phyloP scores from a whole-genome alignment of 1,140 invertebrate species.

The Bradysia coprophila region DNA sequence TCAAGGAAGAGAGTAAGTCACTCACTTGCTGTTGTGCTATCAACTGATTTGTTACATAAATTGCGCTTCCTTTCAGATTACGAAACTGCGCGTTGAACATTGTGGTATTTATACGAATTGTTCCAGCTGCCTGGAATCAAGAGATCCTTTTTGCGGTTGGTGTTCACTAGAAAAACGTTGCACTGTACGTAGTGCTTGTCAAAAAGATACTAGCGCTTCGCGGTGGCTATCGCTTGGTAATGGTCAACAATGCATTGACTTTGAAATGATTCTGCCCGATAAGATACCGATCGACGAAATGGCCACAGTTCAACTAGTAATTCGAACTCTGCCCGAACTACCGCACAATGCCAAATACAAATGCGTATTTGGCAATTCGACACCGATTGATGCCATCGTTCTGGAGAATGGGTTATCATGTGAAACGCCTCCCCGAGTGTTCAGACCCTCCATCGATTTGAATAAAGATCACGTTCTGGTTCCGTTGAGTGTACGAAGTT shows the following conservation, averaged over 20 bases:
- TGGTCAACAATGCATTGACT: constrained; percentile 88
- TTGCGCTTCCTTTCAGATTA: constrained; percentile 49
- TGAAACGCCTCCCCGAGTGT: constrained; percentile 56
- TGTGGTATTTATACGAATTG: constrained; percentile 81
- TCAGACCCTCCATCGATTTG: constrained; percentile 59
- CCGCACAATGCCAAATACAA: constrained; percentile 81
- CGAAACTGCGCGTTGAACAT: constrained; percentile 81
- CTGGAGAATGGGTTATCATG: constrained; percentile 66
- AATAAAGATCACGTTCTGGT: constrained; percentile 79
- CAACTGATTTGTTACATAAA: background rate
- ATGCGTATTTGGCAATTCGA: constrained; percentile 72
- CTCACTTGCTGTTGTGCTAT: no score
- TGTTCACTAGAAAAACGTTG: constrained; percentile 90
- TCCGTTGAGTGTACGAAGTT: constrained; percentile 64
- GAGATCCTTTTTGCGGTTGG: constrained; percentile 96
- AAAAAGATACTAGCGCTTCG: constrained; percentile 77
- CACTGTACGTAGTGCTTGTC: constrained; percentile 69
- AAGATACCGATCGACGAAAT: constrained; percentile 73
- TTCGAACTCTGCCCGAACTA: constrained; percentile 73
- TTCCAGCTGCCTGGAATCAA: constrained; percentile 71
- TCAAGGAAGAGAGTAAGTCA: constrained; percentile 40
- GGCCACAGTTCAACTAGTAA: constrained; percentile 67
- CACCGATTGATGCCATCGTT: constrained; percentile 70
- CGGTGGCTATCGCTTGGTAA: constrained; percentile 83
- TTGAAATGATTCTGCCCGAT: constrained; percentile 81